Evolutionary conservation across 1,140 invertebrate species (phyloP).

Genomic region (Melitaea cinxia): DNA sequence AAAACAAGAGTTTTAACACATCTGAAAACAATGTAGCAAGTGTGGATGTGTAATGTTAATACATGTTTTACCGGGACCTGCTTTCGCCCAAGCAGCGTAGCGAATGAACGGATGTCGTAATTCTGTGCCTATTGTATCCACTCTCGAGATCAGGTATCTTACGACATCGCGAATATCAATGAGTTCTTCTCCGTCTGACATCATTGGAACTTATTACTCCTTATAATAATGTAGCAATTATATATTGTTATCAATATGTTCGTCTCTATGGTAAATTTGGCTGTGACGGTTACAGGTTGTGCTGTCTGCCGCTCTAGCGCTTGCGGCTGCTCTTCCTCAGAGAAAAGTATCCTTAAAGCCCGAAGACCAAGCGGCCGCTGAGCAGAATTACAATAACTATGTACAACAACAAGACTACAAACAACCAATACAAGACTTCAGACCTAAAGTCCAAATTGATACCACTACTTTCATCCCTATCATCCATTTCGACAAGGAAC

Average conservation of each 20-base stretch:
- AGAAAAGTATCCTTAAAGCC: slow-evolving; percentile 62
- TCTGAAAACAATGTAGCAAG: slow-evolving; percentile 62
- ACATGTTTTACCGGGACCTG: slow-evolving; percentile 58
- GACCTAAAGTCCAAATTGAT: slow-evolving; percentile 69
- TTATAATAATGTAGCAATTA: slow-evolving; percentile 19
- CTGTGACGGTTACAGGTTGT: slow-evolving; percentile 59
- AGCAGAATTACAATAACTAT: slow-evolving; percentile 71
- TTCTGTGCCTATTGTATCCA: slow-evolving; percentile 71
- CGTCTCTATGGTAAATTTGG: background rate
- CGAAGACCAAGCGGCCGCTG: slow-evolving; percentile 67
- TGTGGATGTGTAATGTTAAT: slow-evolving; percentile 57
- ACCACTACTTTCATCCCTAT: slow-evolving; percentile 89
- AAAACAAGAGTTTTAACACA: slow-evolving; percentile 44
- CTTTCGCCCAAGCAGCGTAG: slow-evolving; percentile 75
- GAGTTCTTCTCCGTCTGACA: slow-evolving; percentile 69
- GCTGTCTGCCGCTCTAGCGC: slow-evolving; percentile 57
- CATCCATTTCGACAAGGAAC: slow-evolving; percentile 90
- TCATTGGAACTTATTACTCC: slow-evolving; percentile 47
- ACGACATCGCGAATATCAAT: slow-evolving; percentile 74
- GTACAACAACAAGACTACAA: slow-evolving; percentile 58
- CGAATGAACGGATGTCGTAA: slow-evolving; percentile 71
- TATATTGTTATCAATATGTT: slow-evolving; percentile 11
- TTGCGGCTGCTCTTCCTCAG: slow-evolving; percentile 67
- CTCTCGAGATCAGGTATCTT: slow-evolving; percentile 64
- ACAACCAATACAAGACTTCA: slow-evolving; percentile 63